Percentiles rank a stretch among this genome's conserved stretches.
Evolutionary conservation across 2,797 vertebrate genomes (phyloP).

Genomic region (Merluccius polli): DNA sequence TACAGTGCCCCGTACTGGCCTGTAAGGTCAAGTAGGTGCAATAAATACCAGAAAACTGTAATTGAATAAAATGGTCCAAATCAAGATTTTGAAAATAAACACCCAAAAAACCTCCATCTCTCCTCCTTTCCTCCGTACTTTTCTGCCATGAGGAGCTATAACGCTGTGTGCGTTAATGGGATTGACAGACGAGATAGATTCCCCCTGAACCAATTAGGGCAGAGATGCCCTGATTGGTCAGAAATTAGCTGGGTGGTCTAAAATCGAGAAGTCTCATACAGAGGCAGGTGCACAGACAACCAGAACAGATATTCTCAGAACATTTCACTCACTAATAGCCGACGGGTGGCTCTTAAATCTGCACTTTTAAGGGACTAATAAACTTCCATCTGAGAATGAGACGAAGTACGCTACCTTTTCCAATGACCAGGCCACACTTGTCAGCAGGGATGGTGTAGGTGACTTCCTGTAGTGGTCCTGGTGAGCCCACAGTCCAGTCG

Average conservation of each 20-base stretch:
- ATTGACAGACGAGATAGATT: background rate
- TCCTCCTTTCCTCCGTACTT: background rate
- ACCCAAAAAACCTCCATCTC: background rate
- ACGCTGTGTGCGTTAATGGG: background rate
- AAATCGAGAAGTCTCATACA: background rate
- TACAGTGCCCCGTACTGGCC: too few relatives aligned
- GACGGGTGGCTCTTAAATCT: background rate
- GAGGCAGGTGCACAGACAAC: background rate
- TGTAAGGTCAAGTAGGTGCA: too few relatives aligned
- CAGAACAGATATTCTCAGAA: background rate
- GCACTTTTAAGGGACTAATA: background rate
- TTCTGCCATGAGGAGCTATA: background rate
- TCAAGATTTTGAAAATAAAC: background rate
- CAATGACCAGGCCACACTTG: slow-evolving; percentile 97
- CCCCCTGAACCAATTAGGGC: background rate
- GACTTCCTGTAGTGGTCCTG: slow-evolving; percentile 90
- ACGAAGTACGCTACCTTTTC: slow-evolving; percentile 81
- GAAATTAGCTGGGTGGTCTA: background rate
- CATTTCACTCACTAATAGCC: background rate
- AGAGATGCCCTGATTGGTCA: background rate
- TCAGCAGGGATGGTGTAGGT: slow-evolving; percentile 96
- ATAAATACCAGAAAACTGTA: too few relatives aligned
- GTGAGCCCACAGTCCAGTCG: slow-evolving; percentile 87
- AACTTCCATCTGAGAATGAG: background rate
- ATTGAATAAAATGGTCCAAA: too few relatives aligned